These are phyloP conservation scores for Nasua narica DNA, from an alignment of 2,797 vertebrate genomes.

Conservation along the genomic window DNA sequence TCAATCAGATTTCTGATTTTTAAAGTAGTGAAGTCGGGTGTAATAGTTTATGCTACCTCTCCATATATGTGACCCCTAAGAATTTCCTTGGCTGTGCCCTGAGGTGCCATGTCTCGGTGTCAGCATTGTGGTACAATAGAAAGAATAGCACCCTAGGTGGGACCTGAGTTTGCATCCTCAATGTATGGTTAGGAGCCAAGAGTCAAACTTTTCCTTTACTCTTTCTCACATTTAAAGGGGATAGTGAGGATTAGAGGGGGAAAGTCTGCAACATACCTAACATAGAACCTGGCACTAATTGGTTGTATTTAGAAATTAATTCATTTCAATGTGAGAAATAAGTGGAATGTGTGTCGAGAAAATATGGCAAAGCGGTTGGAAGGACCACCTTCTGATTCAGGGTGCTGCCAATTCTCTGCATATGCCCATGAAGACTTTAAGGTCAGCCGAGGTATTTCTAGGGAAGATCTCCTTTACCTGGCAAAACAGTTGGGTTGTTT, in stretches of 20 bases:
- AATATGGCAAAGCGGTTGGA: not conserved
- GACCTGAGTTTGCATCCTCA: not conserved
- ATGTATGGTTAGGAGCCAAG: not conserved
- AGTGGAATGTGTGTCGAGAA: not conserved
- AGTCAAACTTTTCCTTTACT: not conserved
- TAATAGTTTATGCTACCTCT: not conserved
- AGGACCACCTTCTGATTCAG: not conserved
- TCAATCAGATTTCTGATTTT: constrained; percentile 1
- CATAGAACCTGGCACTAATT: not conserved
- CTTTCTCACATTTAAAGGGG: not conserved
- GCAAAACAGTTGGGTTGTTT: not conserved
- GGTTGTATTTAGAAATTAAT: not conserved
- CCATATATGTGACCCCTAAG: not conserved
- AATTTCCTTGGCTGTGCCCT: not conserved
- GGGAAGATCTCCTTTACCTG: not conserved
- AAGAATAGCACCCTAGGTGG: not conserved
- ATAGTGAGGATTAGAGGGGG: not conserved
- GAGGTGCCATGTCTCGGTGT: not conserved
- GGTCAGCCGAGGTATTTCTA: not conserved
- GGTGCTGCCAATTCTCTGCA: not conserved
- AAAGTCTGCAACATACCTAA: not conserved
- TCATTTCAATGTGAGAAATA: not conserved
- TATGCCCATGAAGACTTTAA: not conserved
- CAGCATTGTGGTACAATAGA: not conserved
- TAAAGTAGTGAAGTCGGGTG: not conserved